These are phyloP conservation scores for Hydrophis major DNA, from an alignment of 2,797 vertebrate species.

Conservation along the genomic window DNA sequence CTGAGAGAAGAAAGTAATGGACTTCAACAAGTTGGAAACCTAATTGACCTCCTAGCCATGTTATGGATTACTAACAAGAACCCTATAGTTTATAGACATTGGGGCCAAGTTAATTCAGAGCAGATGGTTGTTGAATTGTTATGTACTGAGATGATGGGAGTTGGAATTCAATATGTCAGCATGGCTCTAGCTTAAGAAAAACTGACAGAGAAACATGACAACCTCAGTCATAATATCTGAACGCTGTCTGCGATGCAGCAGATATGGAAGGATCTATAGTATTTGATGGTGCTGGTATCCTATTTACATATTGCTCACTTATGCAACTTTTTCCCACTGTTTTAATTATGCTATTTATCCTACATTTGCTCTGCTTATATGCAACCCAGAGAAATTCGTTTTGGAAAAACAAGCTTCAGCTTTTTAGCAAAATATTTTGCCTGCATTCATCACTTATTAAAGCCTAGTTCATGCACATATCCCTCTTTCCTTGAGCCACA, in stretches of 20 bases:
- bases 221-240: background rate
- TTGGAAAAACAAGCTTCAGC: too few species aligned
- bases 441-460: too few species aligned
- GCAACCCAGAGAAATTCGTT: too few species aligned
- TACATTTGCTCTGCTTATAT: too few species aligned
- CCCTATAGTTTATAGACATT: background rate
- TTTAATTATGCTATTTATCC: too few species aligned
- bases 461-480: too few species aligned
- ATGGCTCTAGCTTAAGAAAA: background rate
- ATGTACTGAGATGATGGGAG: background rate
- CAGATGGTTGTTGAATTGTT: background rate
- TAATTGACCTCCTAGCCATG: background rate
- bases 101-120: background rate
- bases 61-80: background rate
- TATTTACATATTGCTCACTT: too few species aligned
- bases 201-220: background rate
- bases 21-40: background rate
- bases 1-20: background rate
- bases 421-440: too few species aligned
- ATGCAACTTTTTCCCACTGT: too few species aligned
- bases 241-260: background rate
- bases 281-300: too few species aligned
- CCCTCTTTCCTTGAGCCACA: too few species aligned
- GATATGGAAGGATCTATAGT: background rate
- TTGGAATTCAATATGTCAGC: background rate